A percentile compares a stretch with the other conserved stretches of the same genome.
phyloP scores from a whole-genome alignment of 2,888 invertebrate genomes.

The Mimas tiliae region DNA sequence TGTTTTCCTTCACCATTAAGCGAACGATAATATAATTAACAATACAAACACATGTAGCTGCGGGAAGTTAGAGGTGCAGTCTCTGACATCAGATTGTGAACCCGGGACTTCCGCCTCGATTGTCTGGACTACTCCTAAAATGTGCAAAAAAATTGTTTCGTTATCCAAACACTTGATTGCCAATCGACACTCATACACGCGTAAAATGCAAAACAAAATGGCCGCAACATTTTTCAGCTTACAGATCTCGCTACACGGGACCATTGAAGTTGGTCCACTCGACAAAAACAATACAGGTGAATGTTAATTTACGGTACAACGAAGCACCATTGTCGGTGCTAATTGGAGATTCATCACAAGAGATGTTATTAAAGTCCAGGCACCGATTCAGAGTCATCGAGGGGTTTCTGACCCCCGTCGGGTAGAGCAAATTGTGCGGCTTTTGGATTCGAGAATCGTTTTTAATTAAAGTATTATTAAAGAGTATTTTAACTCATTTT shows the following conservation, averaged over 20 bases:
- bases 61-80: too few relatives aligned
- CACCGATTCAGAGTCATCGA: neutral
- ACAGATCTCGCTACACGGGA: constrained; percentile 26
- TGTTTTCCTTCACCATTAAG: too few relatives aligned
- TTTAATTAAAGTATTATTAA: too few relatives aligned
- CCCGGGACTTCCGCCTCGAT: too few relatives aligned
- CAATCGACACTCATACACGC: neutral
- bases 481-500: too few relatives aligned
- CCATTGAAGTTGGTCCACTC: constrained; percentile 40
- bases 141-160: neutral
- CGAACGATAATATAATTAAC: too few relatives aligned
- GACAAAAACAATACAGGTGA: constrained; percentile 35
- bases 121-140: too few relatives aligned
- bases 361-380: constrained; percentile 26
- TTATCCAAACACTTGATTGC: neutral
- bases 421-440: neutral
- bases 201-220: constrained; percentile 17
- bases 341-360: constrained; percentile 29
- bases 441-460: too few relatives aligned
- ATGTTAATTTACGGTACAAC: constrained; percentile 36
- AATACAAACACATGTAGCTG: too few relatives aligned
- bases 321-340: constrained; percentile 27
- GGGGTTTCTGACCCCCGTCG: neutral
- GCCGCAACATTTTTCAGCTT: constrained; percentile 37
- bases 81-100: too few relatives aligned